Evolutionary conservation across 2,113 vertebrate genomes (phyloP), one percentile per base, ranked within the genome.

Genomic region (Tor tambroides): DNA sequence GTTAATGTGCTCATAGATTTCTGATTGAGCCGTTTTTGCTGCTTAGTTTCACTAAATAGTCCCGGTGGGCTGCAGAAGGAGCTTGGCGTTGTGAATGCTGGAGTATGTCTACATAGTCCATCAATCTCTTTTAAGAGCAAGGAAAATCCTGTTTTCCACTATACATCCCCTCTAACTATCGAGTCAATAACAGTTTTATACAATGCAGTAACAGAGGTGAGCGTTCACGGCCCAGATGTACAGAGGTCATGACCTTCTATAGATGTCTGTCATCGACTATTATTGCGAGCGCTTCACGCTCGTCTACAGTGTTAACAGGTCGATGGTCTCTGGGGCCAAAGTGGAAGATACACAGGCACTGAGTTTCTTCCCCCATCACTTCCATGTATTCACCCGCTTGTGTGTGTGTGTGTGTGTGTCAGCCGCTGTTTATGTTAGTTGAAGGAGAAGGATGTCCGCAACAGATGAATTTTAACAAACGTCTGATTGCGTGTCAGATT

Each of bases 361-460:
- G 12, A 79, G 38, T 54, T 82, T 82, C 77, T 87, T 88, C 76
- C 87, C 79, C 76, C 72, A 56, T 59, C 83, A 88, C 85, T 89
- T 90, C 88, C 87, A 88, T 85, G 79, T 77, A 90, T 90, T 89
- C 88, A 88, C 76, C 2, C 63, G 74, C 63, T 7, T 43, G 69
- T 67, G 69, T 43, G 59, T 74, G 80, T 80, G 74, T 80, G 83
- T 71, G 78, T 43, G 79, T 15, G n/a, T 32, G 61, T 46, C 32
- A 28, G n/a, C 41, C 28, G 35, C 61, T 67, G 80, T 83, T 69
- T 56, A 61, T 79, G 75, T 85, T 54, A 41, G 54, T 59, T 30
- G 14, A 38, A 67, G 61, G 28, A 77, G 38, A 80, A 85, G 56
- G 83, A 85, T 85, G 26, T 85, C 83, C 43, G n/a, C 23, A 2